Percentiles rank a stretch among this genome's conserved stretches.
Evolutionary conservation across 2,113 vertebrate genomes (phyloP).

Genomic region (Egretta garzetta): DNA sequence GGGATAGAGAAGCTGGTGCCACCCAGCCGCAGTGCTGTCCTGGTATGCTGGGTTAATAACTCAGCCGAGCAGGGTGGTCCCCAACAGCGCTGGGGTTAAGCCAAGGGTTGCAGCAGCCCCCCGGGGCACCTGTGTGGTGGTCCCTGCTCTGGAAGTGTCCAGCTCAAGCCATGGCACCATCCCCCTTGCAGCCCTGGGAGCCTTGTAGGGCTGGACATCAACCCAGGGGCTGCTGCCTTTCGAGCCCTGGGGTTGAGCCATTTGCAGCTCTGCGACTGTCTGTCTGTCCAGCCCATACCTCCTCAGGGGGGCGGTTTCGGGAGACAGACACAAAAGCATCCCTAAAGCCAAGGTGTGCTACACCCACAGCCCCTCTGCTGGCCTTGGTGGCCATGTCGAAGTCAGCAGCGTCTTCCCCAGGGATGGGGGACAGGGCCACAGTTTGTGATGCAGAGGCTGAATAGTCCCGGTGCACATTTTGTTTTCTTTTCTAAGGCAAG

Average conservation of each 20-base stretch:
- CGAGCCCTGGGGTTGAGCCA: fast-evolving
- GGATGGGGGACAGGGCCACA: background rate
- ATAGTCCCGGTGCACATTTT: background rate
- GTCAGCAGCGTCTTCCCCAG: background rate
- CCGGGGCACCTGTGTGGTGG: too few species aligned
- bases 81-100: background rate
- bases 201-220: background rate
- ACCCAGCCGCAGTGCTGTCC: fast-evolving
- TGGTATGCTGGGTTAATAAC: fast-evolving
- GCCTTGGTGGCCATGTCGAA: fast-evolving
- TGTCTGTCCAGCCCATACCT: background rate
- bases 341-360: background rate
- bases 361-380: background rate
- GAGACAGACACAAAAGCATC: background rate
- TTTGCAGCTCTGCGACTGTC: background rate
- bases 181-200: background rate
- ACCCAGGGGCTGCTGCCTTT: background rate
- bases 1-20: fast-evolving
- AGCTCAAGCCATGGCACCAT: fast-evolving
- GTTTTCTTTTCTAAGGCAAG: background rate
- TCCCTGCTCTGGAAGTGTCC: background rate
- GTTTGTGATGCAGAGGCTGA: background rate
- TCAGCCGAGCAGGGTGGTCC: background rate
- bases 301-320: fast-evolving
- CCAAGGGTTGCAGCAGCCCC: background rate